These are phyloP conservation scores for Vultur gryphus DNA, from an alignment of 2,797 vertebrate genomes.

Conservation along the genomic window DNA sequence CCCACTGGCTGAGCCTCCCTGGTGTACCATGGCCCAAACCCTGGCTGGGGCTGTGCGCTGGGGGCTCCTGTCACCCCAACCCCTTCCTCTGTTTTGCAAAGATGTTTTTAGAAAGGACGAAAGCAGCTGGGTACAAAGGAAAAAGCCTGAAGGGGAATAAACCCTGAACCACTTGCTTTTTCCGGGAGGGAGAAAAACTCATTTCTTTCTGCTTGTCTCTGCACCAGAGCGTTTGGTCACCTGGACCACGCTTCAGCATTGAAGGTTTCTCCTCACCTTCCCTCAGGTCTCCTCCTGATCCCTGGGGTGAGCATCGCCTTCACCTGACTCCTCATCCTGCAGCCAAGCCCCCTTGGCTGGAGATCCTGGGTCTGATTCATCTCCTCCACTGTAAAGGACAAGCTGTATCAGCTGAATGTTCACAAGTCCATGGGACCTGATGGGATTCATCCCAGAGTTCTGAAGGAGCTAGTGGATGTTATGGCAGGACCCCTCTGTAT, in stretches of 20 bases:
- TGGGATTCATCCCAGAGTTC: too few relatives aligned
- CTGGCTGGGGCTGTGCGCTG: neutral
- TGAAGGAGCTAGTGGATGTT: too few relatives aligned
- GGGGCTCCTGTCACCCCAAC: neutral
- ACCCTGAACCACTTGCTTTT: neutral
- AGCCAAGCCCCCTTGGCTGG: neutral
- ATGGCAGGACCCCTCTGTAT: neutral
- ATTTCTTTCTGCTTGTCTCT: neutral
- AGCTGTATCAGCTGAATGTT: neutral
- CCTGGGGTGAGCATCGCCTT: neutral
- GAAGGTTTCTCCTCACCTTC: neutral
- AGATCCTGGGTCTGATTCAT: neutral
- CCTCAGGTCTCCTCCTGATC: neutral
- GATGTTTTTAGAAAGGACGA: neutral
- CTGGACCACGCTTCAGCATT: fast-evolving
- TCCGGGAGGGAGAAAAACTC: neutral
- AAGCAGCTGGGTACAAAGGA: neutral
- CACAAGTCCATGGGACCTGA: too few relatives aligned
- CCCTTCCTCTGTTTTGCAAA: neutral
- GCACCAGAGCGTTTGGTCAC: neutral
- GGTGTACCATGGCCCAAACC: fast-evolving
- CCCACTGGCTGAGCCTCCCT: neutral
- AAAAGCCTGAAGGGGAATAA: neutral
- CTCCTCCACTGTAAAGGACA: neutral
- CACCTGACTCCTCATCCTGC: neutral